A percentile compares a stretch with the other conserved stretches of the same genome.
These are phyloP conservation scores for Cisticola juncidis DNA, from an alignment of 2,113 vertebrate species.

Conservation along the genomic window DNA sequence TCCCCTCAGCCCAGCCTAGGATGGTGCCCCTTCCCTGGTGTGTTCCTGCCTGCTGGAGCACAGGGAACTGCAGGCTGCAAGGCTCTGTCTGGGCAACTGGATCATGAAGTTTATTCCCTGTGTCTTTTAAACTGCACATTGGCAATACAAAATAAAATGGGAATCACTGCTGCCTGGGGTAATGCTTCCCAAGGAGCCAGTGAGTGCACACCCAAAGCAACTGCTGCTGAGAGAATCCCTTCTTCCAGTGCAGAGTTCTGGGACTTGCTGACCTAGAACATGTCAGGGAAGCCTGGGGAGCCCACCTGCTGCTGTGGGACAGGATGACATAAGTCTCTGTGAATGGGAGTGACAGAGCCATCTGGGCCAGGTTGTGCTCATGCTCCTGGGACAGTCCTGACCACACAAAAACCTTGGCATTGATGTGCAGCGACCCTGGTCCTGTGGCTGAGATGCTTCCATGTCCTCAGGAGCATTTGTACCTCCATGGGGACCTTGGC, in stretches of 20 bases:
- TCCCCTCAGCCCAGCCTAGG: background rate
- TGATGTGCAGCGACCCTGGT: background rate
- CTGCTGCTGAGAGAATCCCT: background rate
- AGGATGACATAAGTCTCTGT: background rate
- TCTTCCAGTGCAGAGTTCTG: background rate
- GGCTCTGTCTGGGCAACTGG: background rate
- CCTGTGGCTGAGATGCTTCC: background rate
- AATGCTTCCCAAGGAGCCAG: background rate
- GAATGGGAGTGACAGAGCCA: background rate
- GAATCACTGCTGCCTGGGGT: background rate
- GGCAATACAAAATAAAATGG: background rate
- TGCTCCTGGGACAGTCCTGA: background rate
- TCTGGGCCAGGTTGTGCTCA: background rate
- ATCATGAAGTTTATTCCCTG: background rate
- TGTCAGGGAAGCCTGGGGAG: background rate
- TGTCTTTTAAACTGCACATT: background rate
- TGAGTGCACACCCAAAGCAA: accelerated
- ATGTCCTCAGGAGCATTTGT: background rate
- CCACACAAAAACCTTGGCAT: background rate
- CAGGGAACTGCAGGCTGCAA: background rate
- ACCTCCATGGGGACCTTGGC: background rate
- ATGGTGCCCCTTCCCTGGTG: background rate
- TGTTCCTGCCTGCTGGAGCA: accelerated
- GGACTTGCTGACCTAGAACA: background rate
- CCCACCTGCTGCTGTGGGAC: accelerated